Percentiles rank a stretch among this genome's conserved stretches.
Evolutionary conservation across 2,797 vertebrate species (phyloP).

Genomic region (Mycteria americana): DNA sequence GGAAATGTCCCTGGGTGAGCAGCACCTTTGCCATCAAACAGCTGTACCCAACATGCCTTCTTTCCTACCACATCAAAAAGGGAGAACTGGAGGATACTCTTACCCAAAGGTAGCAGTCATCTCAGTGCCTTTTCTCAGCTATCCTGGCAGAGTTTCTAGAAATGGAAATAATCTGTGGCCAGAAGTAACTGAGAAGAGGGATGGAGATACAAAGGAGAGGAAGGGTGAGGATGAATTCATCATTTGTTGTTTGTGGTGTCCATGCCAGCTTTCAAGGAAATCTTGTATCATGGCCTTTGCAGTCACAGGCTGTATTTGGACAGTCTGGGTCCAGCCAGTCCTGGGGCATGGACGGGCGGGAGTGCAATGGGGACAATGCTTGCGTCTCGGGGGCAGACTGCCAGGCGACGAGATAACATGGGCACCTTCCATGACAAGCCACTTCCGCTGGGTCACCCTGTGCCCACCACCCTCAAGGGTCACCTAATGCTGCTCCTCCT

Average conservation of each 20-base stretch:
- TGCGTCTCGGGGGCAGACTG: not conserved
- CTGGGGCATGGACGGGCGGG: fast-evolving
- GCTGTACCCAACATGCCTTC: fast-evolving
- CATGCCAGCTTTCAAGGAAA: not conserved
- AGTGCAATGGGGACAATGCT: not conserved
- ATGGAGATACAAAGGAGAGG: not conserved
- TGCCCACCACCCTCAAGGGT: not conserved
- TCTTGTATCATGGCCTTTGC: not conserved
- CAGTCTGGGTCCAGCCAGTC: not conserved
- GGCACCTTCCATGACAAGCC: not conserved
- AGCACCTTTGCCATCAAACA: not conserved
- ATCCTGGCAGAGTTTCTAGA: not conserved
- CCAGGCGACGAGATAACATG: fast-evolving
- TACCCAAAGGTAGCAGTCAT: not conserved
- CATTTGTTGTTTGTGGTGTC: not conserved
- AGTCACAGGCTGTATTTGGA: not conserved
- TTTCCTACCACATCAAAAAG: not conserved
- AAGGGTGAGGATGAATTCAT: not conserved
- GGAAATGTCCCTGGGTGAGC: not conserved
- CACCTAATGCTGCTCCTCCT: not conserved
- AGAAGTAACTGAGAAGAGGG: not conserved
- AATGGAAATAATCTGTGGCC: not conserved
- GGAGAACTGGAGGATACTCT: not conserved
- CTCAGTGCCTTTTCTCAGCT: not conserved
- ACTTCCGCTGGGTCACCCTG: not conserved